Evolutionary conservation across 2,797 vertebrate genomes (phyloP).

Genomic region (Margarornis squamiger): DNA sequence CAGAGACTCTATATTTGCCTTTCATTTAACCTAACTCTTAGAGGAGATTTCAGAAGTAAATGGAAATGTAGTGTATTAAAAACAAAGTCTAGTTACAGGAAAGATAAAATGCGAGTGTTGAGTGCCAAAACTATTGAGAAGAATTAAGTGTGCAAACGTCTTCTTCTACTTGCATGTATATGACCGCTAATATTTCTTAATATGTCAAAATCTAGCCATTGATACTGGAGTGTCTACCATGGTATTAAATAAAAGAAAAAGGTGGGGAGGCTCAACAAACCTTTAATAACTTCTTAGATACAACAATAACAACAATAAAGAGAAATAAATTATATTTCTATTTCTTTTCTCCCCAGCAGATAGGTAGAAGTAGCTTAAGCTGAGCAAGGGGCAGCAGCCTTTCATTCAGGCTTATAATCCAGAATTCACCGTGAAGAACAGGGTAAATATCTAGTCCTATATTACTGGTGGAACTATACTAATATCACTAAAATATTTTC

Average conservation of each 20-base stretch:
- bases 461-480: not conserved
- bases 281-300: not conserved
- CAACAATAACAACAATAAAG: not conserved
- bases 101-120: not conserved
- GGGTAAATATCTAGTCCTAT: not conserved
- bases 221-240: not conserved
- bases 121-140: not conserved
- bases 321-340: not conserved
- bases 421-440: not conserved
- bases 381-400: not conserved
- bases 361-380: not conserved
- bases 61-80: not conserved
- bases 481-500: not conserved
- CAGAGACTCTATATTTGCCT: not conserved
- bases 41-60: not conserved
- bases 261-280: fast-evolving
- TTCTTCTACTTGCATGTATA: not conserved
- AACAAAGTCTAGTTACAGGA: not conserved
- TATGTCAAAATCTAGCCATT: not conserved
- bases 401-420: not conserved
- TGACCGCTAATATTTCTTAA: not conserved
- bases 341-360: not conserved
- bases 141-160: not conserved
- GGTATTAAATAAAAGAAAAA: not conserved
- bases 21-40: not conserved